Evolutionary conservation across 2,888 invertebrate genomes (phyloP).

Genomic region (Hirtodrosophila trivittata): DNA sequence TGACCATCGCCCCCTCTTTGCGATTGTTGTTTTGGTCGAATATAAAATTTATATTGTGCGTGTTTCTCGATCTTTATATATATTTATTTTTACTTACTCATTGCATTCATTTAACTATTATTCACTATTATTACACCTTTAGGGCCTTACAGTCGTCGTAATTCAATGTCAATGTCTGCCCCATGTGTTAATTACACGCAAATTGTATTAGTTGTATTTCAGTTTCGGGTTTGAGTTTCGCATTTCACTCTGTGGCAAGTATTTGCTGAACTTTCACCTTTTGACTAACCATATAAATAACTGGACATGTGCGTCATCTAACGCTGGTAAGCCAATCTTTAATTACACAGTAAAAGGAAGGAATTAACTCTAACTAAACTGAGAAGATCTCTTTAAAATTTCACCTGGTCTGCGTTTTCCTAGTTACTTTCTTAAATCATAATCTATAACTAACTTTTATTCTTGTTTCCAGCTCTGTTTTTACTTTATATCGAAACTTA

Average conservation of each 20-base stretch:
- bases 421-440: no score
- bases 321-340: no score
- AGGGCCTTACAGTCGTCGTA: constrained; percentile 44
- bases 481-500: no score
- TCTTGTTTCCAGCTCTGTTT: not conserved
- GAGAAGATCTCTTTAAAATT: no score
- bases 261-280: constrained; percentile 22
- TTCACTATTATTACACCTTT: constrained; percentile 41
- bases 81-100: constrained; percentile 18
- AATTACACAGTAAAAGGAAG: no score
- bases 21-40: constrained; percentile 11
- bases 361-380: no score
- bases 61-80: constrained; percentile 49
- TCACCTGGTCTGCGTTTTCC: no score
- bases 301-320: constrained; percentile 23
- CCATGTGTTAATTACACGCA: constrained; percentile 17
- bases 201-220: constrained; percentile 3
- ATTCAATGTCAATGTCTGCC: constrained; percentile 72
- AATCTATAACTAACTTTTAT: no score
- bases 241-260: constrained; percentile 12
- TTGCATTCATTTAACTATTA: constrained; percentile 35
- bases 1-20: constrained; percentile 16
- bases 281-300: constrained; percentile 9
- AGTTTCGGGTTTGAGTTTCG: not conserved
- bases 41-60: constrained; percentile 40